A percentile compares a stretch with the other conserved stretches of the same genome.
Conservation (phyloP, 2,797 vertebrate species). For the Meriones psammophilus region DNA sequence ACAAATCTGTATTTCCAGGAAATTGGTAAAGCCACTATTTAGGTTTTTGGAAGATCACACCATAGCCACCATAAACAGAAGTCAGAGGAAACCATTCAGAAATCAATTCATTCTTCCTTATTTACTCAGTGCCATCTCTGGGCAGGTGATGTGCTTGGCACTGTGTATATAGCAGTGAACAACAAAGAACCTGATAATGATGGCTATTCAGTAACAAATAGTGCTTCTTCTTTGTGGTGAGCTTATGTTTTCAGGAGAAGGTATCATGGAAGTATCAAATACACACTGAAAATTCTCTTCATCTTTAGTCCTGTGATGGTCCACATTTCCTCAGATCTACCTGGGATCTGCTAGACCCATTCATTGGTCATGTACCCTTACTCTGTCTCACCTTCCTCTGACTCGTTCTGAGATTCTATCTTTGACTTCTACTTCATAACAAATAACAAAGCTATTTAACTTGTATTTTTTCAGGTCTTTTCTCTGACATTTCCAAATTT, state of each 20-base stretch:
- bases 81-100: neutral
- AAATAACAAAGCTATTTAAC: conserved; percentile 21
- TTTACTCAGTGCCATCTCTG: neutral
- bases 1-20: neutral
- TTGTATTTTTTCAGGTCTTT: neutral
- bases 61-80: neutral
- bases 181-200: neutral
- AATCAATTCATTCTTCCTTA: neutral
- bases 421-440: neutral
- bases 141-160: neutral
- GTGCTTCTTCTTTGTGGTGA: neutral
- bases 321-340: neutral
- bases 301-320: neutral
- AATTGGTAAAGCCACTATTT: neutral
- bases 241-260: conserved; percentile 22
- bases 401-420: neutral
- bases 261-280: neutral
- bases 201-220: too few species aligned
- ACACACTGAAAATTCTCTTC: neutral
- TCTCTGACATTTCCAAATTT: neutral
- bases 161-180: neutral
- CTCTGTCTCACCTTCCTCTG: neutral
- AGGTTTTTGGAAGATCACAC: neutral
- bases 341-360: neutral
- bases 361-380: neutral